These are phyloP conservation scores for Drosophila histrio DNA, from an alignment of 2,888 invertebrate genomes.

Conservation along the genomic window DNA sequence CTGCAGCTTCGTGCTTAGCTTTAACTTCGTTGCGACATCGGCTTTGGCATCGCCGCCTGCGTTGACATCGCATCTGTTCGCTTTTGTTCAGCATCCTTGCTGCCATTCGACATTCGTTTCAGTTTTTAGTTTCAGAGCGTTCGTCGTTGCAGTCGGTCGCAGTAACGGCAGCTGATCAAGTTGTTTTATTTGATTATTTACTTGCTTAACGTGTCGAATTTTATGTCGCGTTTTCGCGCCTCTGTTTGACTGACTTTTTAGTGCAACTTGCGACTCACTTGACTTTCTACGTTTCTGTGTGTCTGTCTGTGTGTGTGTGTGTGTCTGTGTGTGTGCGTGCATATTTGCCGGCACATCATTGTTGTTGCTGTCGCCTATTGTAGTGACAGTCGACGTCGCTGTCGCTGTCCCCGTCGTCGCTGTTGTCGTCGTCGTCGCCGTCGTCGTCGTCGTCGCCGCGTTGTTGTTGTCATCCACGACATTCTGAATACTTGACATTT, in stretches of 20 bases:
- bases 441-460: constrained; percentile 22
- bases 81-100: constrained; percentile 62
- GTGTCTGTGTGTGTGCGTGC: constrained; percentile 18
- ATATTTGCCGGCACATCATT: constrained; percentile 52
- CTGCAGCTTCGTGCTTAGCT: constrained; percentile 20
- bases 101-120: constrained; percentile 33
- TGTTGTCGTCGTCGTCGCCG: constrained; percentile 1
- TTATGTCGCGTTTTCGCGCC: constrained; percentile 49
- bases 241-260: constrained; percentile 28
- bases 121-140: constrained; percentile 74
- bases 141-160: constrained; percentile 73
- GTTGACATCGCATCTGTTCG: constrained; percentile 26
- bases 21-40: constrained; percentile 3
- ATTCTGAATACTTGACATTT: constrained; percentile 74
- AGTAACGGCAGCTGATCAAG: constrained; percentile 14
- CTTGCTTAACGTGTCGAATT: constrained; percentile 40
- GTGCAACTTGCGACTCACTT: constrained; percentile 44
- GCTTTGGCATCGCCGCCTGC: constrained; percentile 5
- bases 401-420: constrained; percentile 8
- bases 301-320: constrained; percentile 11
- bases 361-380: constrained; percentile 36
- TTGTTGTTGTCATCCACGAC: constrained; percentile 33
- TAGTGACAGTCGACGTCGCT: constrained; percentile 51
- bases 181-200: not conserved
- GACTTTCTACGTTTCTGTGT: no score